A percentile compares a stretch with the other conserved stretches of the same genome.
Conservation (phyloP, 2,113 vertebrate genomes). For the Alectura lathami region DNA sequence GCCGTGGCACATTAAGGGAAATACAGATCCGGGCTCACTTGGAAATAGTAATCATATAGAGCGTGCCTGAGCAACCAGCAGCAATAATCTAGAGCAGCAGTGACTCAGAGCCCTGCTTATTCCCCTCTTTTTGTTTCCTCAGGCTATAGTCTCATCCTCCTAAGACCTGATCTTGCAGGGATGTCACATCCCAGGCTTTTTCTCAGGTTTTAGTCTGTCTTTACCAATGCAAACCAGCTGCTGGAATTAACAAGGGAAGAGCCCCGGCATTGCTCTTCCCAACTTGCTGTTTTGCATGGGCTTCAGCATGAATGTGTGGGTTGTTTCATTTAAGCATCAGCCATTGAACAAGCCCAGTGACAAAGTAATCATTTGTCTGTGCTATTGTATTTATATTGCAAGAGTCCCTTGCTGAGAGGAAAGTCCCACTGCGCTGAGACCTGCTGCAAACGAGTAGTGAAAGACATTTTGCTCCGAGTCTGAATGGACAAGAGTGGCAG, state of each 20-base stretch:
- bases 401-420: neutral
- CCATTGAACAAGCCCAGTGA: neutral
- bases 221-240: neutral
- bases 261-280: neutral
- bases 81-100: neutral
- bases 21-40: neutral
- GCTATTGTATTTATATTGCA: neutral
- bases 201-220: neutral
- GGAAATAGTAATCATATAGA: neutral
- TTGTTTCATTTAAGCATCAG: neutral
- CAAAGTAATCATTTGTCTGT: neutral
- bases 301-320: neutral
- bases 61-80: neutral
- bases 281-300: rapidly evolving
- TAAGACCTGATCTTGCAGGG: neutral
- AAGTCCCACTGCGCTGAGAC: neutral
- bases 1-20: slow-evolving; percentile 47
- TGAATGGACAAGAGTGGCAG: neutral
- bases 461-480: neutral
- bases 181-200: neutral
- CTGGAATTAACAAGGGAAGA: neutral
- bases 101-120: neutral
- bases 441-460: neutral
- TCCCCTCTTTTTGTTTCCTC: neutral
- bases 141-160: neutral